Evolutionary conservation across 2,888 invertebrate genomes (phyloP).

Genomic region (Drosophila acutilabella): DNA sequence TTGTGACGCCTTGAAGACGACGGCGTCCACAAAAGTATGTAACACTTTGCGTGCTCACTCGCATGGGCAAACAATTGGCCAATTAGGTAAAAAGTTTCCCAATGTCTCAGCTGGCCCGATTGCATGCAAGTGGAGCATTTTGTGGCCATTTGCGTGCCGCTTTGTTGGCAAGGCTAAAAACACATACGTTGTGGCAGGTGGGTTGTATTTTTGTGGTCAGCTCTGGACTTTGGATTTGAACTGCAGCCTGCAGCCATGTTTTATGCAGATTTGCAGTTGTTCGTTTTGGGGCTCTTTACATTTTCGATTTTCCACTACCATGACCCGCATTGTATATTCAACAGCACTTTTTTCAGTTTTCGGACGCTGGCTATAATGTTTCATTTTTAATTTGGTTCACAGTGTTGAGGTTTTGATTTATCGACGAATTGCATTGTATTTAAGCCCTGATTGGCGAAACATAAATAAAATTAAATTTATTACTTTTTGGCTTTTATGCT

Average conservation of each 20-base stretch:
- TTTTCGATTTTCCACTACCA: constrained; percentile 53
- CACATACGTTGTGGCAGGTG: constrained; percentile 14
- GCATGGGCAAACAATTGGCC: constrained; percentile 65
- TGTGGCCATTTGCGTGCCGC: constrained; percentile 68
- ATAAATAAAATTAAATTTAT: constrained; percentile 10
- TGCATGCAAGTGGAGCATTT: constrained; percentile 68
- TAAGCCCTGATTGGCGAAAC: not conserved
- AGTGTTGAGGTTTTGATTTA: constrained; percentile 63
- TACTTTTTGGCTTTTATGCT: constrained; percentile 47
- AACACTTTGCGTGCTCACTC: constrained; percentile 56
- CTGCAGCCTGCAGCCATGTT: constrained; percentile 61
- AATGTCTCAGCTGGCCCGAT: constrained; percentile 33
- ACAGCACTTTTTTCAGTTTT: constrained; percentile 32
- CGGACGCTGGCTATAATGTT: constrained; percentile 42
- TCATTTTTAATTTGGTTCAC: constrained; percentile 47
- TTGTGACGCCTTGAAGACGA: constrained; percentile 27
- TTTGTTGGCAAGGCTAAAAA: constrained; percentile 31
- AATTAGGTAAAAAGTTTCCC: constrained; percentile 71
- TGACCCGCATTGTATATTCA: constrained; percentile 40
- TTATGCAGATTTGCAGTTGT: constrained; percentile 67
- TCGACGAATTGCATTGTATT: constrained; percentile 10
- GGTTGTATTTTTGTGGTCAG: not conserved
- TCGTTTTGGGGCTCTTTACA: constrained; percentile 38
- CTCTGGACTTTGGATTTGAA: constrained; percentile 2
- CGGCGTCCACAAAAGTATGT: constrained; percentile 51